These are phyloP conservation scores for Onychostoma macrolepis DNA, from an alignment of 2,113 vertebrate genomes.

Conservation along the genomic window DNA sequence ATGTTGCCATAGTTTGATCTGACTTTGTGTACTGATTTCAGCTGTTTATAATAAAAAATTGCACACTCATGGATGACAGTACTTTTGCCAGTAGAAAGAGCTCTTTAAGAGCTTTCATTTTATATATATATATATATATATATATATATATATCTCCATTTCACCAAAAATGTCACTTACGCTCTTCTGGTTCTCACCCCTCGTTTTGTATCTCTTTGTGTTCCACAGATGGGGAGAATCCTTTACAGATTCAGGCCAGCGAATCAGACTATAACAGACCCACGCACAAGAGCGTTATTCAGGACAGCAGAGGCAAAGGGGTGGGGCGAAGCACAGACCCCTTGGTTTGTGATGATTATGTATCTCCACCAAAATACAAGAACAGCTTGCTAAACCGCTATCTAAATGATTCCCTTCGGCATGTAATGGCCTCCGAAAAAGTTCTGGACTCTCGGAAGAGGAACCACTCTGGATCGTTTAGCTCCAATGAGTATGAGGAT, in stretches of 20 bases:
- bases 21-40: too few relatives aligned
- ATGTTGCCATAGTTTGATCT: too few relatives aligned
- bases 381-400: constrained; percentile 96
- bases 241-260: constrained; percentile 79
- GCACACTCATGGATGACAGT: too few relatives aligned
- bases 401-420: constrained; percentile 94
- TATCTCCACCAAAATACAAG: constrained; percentile 96
- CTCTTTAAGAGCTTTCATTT: too few relatives aligned
- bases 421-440: constrained; percentile 88
- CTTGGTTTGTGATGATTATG: constrained; percentile 83
- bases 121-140: too few relatives aligned
- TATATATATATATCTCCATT: too few relatives aligned
- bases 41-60: too few relatives aligned
- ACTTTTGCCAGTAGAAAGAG: too few relatives aligned
- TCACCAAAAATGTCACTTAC: too few relatives aligned
- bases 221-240: constrained; percentile 85
- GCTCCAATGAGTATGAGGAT: constrained; percentile 93
- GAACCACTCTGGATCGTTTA: constrained; percentile 93
- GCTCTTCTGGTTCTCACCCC: too few relatives aligned
- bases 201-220: background rate
- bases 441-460: constrained; percentile 84
- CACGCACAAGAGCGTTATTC: constrained; percentile 81
- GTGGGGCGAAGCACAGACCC: constrained; percentile 81
- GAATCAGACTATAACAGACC: constrained; percentile 83
- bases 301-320: constrained; percentile 80